Percentiles rank a stretch among this genome's conserved stretches.
These are phyloP conservation scores for Vulpes ferrilata DNA, from an alignment of 2,113 vertebrate species.

Conservation along the genomic window DNA sequence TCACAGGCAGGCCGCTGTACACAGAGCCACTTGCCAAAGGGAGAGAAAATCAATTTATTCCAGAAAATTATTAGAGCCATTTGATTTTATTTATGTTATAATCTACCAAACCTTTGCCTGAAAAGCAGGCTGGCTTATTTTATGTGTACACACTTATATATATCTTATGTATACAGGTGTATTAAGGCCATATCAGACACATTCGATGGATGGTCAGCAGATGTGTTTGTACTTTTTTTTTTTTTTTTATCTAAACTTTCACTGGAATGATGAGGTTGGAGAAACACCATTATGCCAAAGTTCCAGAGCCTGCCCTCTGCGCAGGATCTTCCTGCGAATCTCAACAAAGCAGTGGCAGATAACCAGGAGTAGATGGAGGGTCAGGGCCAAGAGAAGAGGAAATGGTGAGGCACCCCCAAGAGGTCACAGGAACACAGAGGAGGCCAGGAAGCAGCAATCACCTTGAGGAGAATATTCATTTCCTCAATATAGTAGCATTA, in stretches of 20 bases:
- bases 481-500: background rate
- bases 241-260: background rate
- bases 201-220: background rate
- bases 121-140: conserved; percentile 9
- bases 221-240: background rate
- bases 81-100: conserved; percentile 68
- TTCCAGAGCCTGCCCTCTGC: background rate
- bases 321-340: background rate
- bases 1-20: background rate
- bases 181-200: background rate
- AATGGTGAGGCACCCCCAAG: no score
- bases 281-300: background rate
- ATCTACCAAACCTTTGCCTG: background rate
- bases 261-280: background rate
- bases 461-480: background rate
- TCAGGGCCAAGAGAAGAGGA: background rate
- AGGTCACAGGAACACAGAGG: background rate
- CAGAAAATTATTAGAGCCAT: conserved; percentile 57
- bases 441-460: background rate
- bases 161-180: background rate
- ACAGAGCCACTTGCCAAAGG: background rate
- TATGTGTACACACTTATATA: background rate
- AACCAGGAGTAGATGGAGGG: background rate
- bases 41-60: conserved; percentile 70
- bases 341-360: background rate